A percentile compares a stretch with the other conserved stretches of the same genome.
Evolutionary conservation across 2,113 vertebrate species (phyloP).

Genomic region (Glaucomys volans): DNA sequence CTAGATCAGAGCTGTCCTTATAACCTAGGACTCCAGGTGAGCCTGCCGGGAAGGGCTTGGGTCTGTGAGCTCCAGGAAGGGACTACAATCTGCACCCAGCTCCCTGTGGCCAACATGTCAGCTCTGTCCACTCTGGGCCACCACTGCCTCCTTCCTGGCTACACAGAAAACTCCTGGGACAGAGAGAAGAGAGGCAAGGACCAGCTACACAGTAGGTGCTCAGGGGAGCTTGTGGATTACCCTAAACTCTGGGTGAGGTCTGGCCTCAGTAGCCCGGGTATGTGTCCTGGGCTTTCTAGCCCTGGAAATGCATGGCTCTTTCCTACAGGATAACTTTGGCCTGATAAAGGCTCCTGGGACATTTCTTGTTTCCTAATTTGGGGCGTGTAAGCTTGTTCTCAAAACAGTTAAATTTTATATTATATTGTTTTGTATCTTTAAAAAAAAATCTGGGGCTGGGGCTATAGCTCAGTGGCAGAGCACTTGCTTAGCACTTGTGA

Average conservation of each 20-base stretch:
- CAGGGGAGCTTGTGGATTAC: neutral
- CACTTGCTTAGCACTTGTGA: no score
- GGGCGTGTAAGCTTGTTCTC: neutral
- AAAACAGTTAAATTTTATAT: neutral
- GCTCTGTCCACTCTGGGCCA: neutral
- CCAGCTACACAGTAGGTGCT: neutral
- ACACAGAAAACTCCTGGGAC: neutral
- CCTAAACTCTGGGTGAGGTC: neutral
- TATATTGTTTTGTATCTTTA: neutral
- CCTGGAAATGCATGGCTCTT: neutral
- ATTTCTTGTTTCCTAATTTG: neutral
- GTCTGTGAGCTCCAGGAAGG: neutral
- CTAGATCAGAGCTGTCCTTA: neutral
- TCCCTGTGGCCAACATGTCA: neutral
- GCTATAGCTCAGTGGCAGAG: no score
- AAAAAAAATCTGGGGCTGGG: no score
- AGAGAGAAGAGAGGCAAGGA: neutral
- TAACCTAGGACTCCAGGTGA: neutral
- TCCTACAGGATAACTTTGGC: neutral
- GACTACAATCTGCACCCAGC: neutral
- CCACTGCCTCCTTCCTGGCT: neutral
- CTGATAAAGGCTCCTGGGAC: neutral
- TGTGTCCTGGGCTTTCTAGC: neutral
- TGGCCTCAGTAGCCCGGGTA: neutral
- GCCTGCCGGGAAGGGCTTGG: neutral